A percentile compares a stretch with the other conserved stretches of the same genome.
Conservation (phyloP, 2,888 invertebrate genomes). For the Zhengitettix transpicula region DNA sequence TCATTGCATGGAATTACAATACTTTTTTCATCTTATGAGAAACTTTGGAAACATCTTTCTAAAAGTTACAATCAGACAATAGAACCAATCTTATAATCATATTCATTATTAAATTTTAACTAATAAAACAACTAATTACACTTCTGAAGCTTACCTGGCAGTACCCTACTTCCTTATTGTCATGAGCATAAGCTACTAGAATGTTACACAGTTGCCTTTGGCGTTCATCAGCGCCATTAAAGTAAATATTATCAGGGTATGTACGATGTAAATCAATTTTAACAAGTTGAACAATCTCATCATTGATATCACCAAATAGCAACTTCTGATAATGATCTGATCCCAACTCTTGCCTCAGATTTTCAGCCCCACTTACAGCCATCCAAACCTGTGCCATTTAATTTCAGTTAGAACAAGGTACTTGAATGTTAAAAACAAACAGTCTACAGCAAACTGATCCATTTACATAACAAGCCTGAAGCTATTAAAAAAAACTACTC, state of each 20-base stretch:
- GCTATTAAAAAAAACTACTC: too few species aligned
- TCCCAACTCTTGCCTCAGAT: constrained; percentile 36
- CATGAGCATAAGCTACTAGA: constrained; percentile 74
- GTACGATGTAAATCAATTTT: constrained; percentile 82
- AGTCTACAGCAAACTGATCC: too few species aligned
- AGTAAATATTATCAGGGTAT: constrained; percentile 89
- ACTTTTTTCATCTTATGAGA: too few species aligned
- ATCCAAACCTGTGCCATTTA: constrained; percentile 52
- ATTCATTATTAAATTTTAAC: too few species aligned
- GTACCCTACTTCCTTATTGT: constrained; percentile 75
- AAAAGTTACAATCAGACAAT: too few species aligned
- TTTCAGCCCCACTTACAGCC: constrained; percentile 65
- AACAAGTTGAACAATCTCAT: constrained; percentile 60
- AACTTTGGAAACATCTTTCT: too few species aligned
- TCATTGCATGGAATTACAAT: too few species aligned
- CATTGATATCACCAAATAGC: constrained; percentile 49
- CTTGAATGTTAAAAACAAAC: too few species aligned
- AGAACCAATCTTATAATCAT: too few species aligned
- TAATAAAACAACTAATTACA: too few species aligned
- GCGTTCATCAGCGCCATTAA: constrained; percentile 52
- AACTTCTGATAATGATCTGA: constrained; percentile 34
- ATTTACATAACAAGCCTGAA: too few species aligned
- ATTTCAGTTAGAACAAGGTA: background rate
- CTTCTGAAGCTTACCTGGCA: constrained; percentile 44
- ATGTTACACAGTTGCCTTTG: constrained; percentile 68